Conservation (phyloP, 2,888 invertebrate species). For the Sepioteuthis lessoniana region DNA sequence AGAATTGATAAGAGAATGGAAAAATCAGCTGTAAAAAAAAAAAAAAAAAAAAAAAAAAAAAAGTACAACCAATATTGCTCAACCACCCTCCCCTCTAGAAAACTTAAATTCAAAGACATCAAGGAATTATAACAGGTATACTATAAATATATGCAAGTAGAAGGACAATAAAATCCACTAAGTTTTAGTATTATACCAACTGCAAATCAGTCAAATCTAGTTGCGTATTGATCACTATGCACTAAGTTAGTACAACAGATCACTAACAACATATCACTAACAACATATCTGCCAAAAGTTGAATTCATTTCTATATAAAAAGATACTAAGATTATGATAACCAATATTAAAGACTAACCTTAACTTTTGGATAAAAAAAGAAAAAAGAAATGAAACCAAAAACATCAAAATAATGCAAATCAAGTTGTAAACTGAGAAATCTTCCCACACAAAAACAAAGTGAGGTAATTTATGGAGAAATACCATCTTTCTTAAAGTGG, state of each 20-base stretch:
- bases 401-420: not conserved
- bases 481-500: not conserved
- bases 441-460: not conserved
- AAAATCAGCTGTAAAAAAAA: too few relatives aligned
- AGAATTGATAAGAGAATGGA: too few relatives aligned
- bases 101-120: too few relatives aligned
- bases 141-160: not conserved
- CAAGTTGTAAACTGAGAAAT: not conserved
- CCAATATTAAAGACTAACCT: not conserved
- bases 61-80: too few relatives aligned
- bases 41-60: too few relatives aligned
- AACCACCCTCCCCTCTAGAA: too few relatives aligned
- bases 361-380: not conserved
- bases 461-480: conserved; percentile 23
- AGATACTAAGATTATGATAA: not conserved
- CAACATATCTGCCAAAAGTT: not conserved
- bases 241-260: not conserved
- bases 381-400: not conserved
- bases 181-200: not conserved
- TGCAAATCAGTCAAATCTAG: not conserved
- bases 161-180: not conserved
- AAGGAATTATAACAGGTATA: too few relatives aligned
- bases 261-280: too few relatives aligned
- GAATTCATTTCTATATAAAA: not conserved
- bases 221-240: not conserved